A percentile compares a stretch with the other conserved stretches of the same genome.
Conservation (phyloP, 2,888 invertebrate species). For the Dorcus parallelipipedus region DNA sequence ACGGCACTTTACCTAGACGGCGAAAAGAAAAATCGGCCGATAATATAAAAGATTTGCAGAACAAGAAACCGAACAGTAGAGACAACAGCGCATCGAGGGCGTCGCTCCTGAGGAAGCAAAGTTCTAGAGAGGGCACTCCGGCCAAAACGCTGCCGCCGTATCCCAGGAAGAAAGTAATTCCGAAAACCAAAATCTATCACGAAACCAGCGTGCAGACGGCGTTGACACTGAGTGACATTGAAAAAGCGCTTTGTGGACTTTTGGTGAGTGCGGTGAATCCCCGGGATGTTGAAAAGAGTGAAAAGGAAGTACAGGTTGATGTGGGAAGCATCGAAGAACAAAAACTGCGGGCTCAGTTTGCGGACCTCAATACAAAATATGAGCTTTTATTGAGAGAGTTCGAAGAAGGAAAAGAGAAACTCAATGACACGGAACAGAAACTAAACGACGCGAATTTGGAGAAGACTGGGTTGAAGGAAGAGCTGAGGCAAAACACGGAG, state of each 20-base stretch:
- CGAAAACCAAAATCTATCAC: conserved; percentile 72
- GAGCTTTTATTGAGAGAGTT: conserved; percentile 52
- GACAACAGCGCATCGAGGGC: conserved; percentile 28
- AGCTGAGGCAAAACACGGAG: conserved; percentile 71
- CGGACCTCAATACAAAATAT: conserved; percentile 59
- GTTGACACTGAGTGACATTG: conserved; percentile 67
- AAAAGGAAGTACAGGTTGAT: conserved; percentile 49
- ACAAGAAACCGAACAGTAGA: conserved; percentile 23
- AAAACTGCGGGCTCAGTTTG: conserved; percentile 58
- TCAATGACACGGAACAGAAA: conserved; percentile 57
- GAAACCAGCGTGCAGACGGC: conserved; percentile 77
- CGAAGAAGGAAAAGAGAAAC: conserved; percentile 49
- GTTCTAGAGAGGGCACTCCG: conserved; percentile 33
- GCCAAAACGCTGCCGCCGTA: conserved; percentile 47
- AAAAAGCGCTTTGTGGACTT: conserved; percentile 66
- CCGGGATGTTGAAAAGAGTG: conserved; percentile 38
- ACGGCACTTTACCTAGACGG: conserved; percentile 74
- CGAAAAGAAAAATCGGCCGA: conserved; percentile 62
- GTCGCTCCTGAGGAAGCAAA: conserved; percentile 22
- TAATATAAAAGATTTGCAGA: conserved; percentile 45
- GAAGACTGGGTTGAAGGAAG: conserved; percentile 69
- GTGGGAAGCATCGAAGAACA: conserved; percentile 63
- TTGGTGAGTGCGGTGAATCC: conserved; percentile 39
- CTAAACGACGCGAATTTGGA: conserved; percentile 69
- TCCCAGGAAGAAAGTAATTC: conserved; percentile 46